Evolutionary conservation across 2,113 vertebrate species (phyloP).

Genomic region (Gallinago jamesoni): DNA sequence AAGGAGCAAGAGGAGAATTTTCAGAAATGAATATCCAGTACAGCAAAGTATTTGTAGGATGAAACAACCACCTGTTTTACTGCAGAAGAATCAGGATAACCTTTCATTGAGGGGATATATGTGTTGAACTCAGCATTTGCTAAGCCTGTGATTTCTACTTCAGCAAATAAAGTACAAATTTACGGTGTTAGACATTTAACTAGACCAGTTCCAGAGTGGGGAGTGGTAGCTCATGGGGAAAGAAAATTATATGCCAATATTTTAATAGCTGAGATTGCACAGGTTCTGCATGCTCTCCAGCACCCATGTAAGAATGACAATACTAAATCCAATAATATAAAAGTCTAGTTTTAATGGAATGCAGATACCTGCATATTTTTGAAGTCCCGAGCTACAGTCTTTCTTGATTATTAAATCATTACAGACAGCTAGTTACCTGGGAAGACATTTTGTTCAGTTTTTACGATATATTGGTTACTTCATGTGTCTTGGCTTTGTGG

Average conservation of each 20-base stretch:
- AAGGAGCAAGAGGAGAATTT: neutral
- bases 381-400: neutral
- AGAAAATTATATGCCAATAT: neutral
- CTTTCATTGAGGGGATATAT: neutral
- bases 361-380: neutral
- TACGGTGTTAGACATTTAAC: neutral
- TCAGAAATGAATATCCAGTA: neutral
- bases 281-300: neutral
- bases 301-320: neutral
- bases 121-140: fast-evolving
- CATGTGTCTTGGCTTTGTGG: neutral
- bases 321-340: neutral
- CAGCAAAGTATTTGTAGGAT: neutral
- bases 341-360: neutral
- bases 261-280: neutral
- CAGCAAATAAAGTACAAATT: neutral
- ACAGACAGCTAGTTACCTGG: neutral
- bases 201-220: neutral
- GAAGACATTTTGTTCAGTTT: neutral
- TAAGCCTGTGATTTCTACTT: neutral
- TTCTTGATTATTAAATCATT: neutral
- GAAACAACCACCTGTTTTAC: neutral
- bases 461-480: neutral
- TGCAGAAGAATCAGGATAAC: neutral
- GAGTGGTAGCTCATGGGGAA: neutral